phyloP scores from a whole-genome alignment of 2,797 vertebrate species.

The Lates japonicus region DNA sequence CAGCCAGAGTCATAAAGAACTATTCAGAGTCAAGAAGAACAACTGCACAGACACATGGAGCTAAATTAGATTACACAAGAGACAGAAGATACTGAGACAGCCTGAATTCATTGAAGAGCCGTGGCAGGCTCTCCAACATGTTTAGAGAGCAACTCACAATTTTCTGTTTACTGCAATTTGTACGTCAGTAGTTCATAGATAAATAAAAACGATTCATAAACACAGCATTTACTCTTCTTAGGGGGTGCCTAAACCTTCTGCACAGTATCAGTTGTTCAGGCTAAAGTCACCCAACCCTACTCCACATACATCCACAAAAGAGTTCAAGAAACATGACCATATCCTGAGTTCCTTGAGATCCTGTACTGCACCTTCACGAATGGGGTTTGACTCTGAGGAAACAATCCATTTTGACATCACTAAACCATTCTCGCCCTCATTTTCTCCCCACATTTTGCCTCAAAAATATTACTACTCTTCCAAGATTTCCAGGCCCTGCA shows the following conservation, averaged over 20 bases:
- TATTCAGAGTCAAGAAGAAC: too few species aligned
- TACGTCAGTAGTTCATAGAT: too few species aligned
- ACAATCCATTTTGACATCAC: conserved; percentile 40
- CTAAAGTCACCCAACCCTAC: background rate
- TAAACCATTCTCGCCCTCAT: conserved; percentile 4
- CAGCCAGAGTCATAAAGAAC: background rate
- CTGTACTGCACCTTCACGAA: conserved; percentile 29
- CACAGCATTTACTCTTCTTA: background rate
- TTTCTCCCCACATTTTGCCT: conserved; percentile 27
- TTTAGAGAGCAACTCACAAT: too few species aligned
- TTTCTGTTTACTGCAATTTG: too few species aligned
- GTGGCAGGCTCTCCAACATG: too few species aligned
- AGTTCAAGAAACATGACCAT: background rate
- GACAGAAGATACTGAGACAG: too few species aligned
- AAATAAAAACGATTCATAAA: too few species aligned
- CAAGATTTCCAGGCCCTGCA: too few species aligned
- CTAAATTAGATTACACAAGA: too few species aligned
- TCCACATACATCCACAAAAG: background rate
- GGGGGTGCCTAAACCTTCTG: too few species aligned
- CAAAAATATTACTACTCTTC: conserved; percentile 21
- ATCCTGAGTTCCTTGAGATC: background rate
- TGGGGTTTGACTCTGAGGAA: conserved; percentile 35
- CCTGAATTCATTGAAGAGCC: too few species aligned
- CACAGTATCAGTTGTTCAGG: background rate
- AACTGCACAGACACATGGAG: too few species aligned